These are phyloP conservation scores for Camponotus pennsylvanicus DNA, from an alignment of 1,140 invertebrate species.

Conservation along the genomic window DNA sequence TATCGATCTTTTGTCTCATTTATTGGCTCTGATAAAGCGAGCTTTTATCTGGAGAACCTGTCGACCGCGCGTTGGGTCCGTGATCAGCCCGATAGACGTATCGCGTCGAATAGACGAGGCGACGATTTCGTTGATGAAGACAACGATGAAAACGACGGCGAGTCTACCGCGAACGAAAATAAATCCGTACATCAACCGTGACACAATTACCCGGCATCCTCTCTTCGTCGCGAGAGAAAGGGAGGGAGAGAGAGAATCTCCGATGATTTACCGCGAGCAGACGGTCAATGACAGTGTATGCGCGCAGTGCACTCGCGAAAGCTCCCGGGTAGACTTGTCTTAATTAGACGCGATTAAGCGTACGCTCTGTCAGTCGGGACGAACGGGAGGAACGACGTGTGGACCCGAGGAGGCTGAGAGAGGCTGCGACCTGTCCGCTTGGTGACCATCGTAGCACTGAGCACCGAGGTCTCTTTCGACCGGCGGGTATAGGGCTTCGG, in stretches of 20 bases:
- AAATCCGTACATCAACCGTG: conserved; percentile 67
- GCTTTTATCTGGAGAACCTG: not conserved
- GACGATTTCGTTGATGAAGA: not conserved
- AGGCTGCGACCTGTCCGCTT: conserved; percentile 77
- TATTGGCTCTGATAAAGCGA: conserved; percentile 4
- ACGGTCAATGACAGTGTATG: conserved; percentile 72
- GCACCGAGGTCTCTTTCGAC: conserved; percentile 76
- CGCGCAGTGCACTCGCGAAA: not conserved
- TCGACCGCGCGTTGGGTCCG: not conserved
- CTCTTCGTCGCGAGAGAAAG: not conserved
- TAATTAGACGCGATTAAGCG: conserved; percentile 75
- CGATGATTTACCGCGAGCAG: conserved; percentile 68
- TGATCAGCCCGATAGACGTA: conserved; percentile 17
- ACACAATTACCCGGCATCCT: conserved; percentile 60
- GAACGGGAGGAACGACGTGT: not conserved
- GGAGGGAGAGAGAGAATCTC: not conserved
- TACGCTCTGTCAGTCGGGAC: not conserved
- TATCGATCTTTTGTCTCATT: conserved; percentile 26
- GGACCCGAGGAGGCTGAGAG: conserved; percentile 40
- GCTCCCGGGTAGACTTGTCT: conserved; percentile 64
- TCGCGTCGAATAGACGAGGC: not conserved
- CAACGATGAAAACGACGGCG: not conserved
- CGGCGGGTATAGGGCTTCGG: conserved; percentile 79
- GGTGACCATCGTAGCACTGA: conserved; percentile 85
- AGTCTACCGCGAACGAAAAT: conserved; percentile 56